Evolutionary conservation across 2,888 invertebrate genomes (phyloP).

Genomic region (Palloptera scutellata): DNA sequence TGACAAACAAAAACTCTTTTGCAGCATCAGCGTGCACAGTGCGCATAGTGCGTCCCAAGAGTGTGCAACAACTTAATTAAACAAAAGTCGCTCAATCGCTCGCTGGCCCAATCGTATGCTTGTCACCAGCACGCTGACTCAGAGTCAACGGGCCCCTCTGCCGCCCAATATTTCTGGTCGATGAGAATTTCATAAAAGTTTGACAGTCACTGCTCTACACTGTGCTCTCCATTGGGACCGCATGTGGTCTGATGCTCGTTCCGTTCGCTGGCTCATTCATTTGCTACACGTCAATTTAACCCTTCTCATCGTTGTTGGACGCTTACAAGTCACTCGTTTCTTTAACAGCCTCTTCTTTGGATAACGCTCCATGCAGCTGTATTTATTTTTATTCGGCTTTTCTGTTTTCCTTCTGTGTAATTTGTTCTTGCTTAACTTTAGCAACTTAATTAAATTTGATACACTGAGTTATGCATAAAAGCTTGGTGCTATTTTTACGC

Average conservation of each 20-base stretch:
- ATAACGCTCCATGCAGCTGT: no score
- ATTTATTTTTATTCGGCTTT: no score
- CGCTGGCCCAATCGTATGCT: constrained; percentile 10
- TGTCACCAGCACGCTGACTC: neutral
- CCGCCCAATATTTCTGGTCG: neutral
- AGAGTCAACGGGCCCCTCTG: neutral
- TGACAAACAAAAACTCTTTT: neutral
- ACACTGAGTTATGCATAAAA: constrained; percentile 22
- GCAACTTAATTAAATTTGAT: constrained; percentile 32
- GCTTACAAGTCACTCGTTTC: no score
- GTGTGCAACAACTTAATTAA: constrained; percentile 36
- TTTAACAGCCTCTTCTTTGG: no score
- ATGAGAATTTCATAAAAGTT: neutral
- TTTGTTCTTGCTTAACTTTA: constrained; percentile 1
- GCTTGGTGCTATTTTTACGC: constrained; percentile 15
- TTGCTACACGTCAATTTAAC: neutral
- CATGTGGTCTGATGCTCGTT: neutral
- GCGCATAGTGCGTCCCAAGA: constrained; percentile 1
- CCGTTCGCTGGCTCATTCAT: neutral
- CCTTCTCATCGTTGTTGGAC: neutral
- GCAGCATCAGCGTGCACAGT: constrained; percentile 3
- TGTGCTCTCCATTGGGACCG: neutral
- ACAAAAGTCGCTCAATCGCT: constrained; percentile 6
- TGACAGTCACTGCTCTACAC: neutral
- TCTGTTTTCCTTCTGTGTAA: no score